These are phyloP conservation scores for Mastigias papua DNA, from an alignment of 30 jellyfish, hydroid and myxozoan genomes.

Conservation along the genomic window DNA sequence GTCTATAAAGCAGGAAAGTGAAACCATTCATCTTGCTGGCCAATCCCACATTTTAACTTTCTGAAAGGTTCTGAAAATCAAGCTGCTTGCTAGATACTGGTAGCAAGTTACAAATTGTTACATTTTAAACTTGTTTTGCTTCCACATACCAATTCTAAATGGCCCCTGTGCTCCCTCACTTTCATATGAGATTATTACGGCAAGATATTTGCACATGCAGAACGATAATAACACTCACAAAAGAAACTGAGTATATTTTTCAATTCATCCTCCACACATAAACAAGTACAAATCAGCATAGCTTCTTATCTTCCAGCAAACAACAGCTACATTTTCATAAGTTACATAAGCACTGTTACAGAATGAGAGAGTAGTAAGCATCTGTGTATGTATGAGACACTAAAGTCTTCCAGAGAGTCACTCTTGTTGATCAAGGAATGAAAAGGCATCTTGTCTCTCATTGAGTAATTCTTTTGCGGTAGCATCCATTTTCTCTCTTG, in stretches of 20 bases:
- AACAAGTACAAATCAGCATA: neutral
- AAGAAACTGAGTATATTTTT: no score
- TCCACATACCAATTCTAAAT: no score
- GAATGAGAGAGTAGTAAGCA: neutral
- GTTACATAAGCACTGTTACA: neutral
- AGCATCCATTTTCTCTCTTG: slow-evolving; percentile 94
- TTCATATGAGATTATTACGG: no score
- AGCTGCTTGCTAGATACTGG: no score
- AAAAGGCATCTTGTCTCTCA: slow-evolving; percentile 83
- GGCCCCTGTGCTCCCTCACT: no score
- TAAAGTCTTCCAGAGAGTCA: slow-evolving; percentile 72
- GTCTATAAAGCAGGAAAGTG: no score
- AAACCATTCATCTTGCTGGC: no score
- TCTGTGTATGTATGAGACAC: neutral
- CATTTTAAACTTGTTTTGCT: no score
- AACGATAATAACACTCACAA: neutral
- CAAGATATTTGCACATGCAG: no score
- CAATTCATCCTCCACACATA: neutral
- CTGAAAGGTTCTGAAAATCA: no score
- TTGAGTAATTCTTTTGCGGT: slow-evolving; percentile 91
- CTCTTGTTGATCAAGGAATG: slow-evolving; percentile 67
- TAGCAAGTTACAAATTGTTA: no score
- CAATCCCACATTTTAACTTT: no score
- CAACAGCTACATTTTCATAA: neutral
- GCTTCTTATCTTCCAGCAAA: neutral